Conservation (phyloP, 35 echinoderm and acorn worm species). For the Heliocidaris erythrogramma region DNA sequence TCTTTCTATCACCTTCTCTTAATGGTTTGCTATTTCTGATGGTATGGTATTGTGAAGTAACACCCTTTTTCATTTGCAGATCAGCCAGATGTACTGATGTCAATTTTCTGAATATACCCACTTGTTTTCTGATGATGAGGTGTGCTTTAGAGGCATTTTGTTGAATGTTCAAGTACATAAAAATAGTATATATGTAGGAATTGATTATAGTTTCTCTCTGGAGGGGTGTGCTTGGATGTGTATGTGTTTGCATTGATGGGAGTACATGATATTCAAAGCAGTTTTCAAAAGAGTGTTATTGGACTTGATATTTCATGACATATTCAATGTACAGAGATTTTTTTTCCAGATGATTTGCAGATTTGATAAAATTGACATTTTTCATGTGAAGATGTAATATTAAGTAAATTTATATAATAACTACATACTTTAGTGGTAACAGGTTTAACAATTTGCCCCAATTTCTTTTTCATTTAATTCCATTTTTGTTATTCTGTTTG, state of each 20-base stretch:
- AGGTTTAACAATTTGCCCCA: not conserved
- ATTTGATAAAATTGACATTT: no score
- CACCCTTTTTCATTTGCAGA: not conserved
- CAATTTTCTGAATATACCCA: not conserved
- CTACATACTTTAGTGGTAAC: not conserved
- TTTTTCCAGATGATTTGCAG: no score
- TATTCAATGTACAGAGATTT: not conserved
- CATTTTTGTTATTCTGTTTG: not conserved
- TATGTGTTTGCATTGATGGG: not conserved
- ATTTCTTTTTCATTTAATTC: not conserved
- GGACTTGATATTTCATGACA: not conserved
- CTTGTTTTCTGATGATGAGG: not conserved
- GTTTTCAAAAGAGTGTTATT: no score
- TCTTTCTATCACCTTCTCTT: not conserved
- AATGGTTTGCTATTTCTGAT: not conserved
- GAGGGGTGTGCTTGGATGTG: not conserved
- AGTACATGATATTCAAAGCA: not conserved
- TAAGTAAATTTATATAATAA: not conserved
- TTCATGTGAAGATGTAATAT: not conserved
- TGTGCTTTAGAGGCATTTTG: not conserved
- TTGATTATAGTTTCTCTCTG: not conserved
- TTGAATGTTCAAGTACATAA: not conserved
- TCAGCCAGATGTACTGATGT: not conserved
- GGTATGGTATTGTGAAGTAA: not conserved
- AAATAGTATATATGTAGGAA: not conserved